Evolutionary conservation across 2,113 vertebrate species (phyloP), one percentile per base, ranked within the genome.

Genomic region (Serranochromis macrocephalus): DNA sequence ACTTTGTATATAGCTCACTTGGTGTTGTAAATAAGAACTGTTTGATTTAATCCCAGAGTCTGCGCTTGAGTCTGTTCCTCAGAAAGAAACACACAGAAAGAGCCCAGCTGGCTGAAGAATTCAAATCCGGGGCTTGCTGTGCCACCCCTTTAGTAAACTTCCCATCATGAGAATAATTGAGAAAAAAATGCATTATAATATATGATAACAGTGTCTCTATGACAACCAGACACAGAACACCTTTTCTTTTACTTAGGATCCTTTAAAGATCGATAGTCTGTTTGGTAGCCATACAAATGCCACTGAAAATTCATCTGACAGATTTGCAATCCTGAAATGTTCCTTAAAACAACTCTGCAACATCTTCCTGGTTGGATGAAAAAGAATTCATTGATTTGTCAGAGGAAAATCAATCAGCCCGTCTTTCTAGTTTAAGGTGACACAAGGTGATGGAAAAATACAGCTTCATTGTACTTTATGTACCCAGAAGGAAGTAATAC

Each of bases 381-480:
- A 80, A 87, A 61, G 79, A 91, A 91, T 4, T 7, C 92, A 95
- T 95, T n/a, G 93, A 95, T 94, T 88, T 4, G 68, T 61, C 51
- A 21, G 57, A 82, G 54, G 87, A 78, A 93, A 94, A 94, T 95
- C 94, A 85, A 96, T 94, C 71, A 61, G 80, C 85, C 68, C 38
- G 86, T 95, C 92, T 36, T 85, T 90, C 87, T 26, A 63, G 87
- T 89, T 94, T 91, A 94, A 94, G 90, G 90, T 89, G 91, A 93
- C 89, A 81, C 83, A 57, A 91, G 88, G 88, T 91, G 90, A 94
- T 73, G 81, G 45, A 87, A 88, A 78, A 92, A 92, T 82, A 47
- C 78, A 88, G 80, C 84, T 83, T 79, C 36, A 66, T 81, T 81
- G 85, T 71, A 31, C 24, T 66, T 80, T 79, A 12, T 38, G 19